These are phyloP conservation scores for Ellobius talpinus DNA, from an alignment of 2,113 vertebrate species.

Conservation along the genomic window DNA sequence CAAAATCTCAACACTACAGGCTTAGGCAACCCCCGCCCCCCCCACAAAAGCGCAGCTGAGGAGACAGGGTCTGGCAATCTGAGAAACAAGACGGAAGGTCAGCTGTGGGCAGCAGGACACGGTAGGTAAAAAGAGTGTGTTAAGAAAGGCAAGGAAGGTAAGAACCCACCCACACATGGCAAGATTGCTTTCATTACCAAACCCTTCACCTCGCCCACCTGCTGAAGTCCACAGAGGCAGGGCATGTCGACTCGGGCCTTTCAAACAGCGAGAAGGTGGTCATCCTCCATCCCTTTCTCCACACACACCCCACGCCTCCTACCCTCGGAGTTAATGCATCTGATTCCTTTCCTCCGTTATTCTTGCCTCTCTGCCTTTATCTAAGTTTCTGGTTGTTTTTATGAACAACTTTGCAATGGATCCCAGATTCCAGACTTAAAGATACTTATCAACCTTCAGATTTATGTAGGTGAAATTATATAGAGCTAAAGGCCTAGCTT, in stretches of 20 bases:
- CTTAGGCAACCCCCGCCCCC: not conserved
- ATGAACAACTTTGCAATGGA: not conserved
- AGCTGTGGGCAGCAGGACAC: not conserved
- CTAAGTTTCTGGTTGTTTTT: not conserved
- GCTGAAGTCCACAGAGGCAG: not conserved
- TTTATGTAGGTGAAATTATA: not conserved
- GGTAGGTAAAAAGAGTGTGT: not conserved
- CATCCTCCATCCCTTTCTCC: not conserved
- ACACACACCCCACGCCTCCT: not conserved
- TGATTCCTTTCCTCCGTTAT: not conserved
- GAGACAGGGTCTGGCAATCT: not conserved
- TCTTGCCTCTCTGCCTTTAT: not conserved
- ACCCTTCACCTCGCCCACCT: not conserved
- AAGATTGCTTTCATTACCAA: too few species aligned
- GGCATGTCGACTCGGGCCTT: not conserved
- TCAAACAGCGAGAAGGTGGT: not conserved
- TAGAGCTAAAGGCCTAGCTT: not conserved
- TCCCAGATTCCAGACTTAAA: not conserved
- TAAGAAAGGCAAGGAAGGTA: not conserved
- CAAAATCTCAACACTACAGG: not conserved
- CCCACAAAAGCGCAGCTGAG: rapidly evolving
- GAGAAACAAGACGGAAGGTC: not conserved
- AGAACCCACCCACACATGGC: rapidly evolving
- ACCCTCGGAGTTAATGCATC: not conserved
- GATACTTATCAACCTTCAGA: not conserved